phyloP scores from a whole-genome alignment of 2,797 vertebrate genomes.

The Hydrocynus forskahlii region DNA sequence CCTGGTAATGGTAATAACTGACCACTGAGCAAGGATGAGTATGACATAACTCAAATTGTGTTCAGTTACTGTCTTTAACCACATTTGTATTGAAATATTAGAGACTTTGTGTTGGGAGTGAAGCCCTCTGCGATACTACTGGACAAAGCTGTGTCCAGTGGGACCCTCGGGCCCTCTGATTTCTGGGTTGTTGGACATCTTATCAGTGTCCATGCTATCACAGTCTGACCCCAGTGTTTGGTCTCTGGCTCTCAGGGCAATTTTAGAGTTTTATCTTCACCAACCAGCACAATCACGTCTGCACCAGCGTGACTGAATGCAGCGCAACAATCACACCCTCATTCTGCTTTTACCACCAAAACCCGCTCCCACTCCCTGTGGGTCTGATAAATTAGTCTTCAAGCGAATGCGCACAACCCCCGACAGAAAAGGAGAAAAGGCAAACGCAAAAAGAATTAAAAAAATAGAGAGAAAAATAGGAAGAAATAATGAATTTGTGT shows the following conservation, averaged over 20 bases:
- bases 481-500: too few species aligned
- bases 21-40: not conserved
- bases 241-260: constrained; percentile 24
- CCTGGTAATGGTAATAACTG: not conserved
- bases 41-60: not conserved
- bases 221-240: constrained; percentile 11
- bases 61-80: not conserved
- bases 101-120: not conserved
- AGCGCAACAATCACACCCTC: not conserved
- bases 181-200: not conserved
- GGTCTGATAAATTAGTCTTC: not conserved
- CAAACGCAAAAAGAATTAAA: not conserved
- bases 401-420: not conserved
- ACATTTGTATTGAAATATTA: not conserved
- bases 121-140: not conserved
- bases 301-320: not conserved
- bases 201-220: not conserved
- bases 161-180: not conserved
- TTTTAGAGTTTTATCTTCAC: constrained; percentile 24
- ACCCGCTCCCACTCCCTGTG: not conserved
- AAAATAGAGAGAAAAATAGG: too few species aligned
- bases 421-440: not conserved
- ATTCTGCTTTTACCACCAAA: not conserved
- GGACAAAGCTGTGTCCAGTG: not conserved
- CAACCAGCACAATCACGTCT: constrained; percentile 7